Conservation (phyloP, 2,113 vertebrate genomes). For the Henicopernis longicauda region DNA sequence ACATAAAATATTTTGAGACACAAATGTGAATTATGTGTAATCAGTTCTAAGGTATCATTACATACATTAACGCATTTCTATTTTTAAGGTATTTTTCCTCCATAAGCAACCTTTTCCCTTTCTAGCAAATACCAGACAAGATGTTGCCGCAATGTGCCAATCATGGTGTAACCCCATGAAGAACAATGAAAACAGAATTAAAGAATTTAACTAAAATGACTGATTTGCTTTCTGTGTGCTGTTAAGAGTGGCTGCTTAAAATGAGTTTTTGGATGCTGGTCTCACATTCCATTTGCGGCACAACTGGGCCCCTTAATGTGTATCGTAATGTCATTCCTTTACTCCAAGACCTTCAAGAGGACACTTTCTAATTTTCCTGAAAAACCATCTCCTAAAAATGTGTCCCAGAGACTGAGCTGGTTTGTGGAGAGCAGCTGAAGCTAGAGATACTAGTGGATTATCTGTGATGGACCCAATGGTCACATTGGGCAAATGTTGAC, state of each 20-base stretch:
- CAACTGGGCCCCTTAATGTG: accelerated
- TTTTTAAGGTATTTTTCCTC: background rate
- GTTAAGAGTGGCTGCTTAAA: background rate
- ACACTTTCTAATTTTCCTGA: background rate
- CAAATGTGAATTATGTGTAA: background rate
- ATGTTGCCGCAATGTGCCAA: accelerated
- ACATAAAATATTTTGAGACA: background rate
- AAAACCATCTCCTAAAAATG: background rate
- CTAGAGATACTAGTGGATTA: background rate
- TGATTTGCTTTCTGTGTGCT: background rate
- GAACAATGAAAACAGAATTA: background rate
- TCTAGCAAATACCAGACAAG: background rate
- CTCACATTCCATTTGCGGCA: background rate
- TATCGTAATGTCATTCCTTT: background rate
- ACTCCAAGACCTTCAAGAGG: background rate
- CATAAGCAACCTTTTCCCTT: background rate
- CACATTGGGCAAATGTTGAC: background rate
- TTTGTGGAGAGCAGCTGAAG: background rate
- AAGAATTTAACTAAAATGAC: background rate
- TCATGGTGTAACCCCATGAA: accelerated
- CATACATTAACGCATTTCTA: background rate
- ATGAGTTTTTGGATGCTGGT: background rate
- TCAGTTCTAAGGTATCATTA: background rate
- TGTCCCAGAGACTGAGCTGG: background rate
- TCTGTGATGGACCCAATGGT: background rate